A percentile compares a stretch with the other conserved stretches of the same genome.
Conservation (phyloP, 2,888 invertebrate genomes). For the Aromia moschata region DNA sequence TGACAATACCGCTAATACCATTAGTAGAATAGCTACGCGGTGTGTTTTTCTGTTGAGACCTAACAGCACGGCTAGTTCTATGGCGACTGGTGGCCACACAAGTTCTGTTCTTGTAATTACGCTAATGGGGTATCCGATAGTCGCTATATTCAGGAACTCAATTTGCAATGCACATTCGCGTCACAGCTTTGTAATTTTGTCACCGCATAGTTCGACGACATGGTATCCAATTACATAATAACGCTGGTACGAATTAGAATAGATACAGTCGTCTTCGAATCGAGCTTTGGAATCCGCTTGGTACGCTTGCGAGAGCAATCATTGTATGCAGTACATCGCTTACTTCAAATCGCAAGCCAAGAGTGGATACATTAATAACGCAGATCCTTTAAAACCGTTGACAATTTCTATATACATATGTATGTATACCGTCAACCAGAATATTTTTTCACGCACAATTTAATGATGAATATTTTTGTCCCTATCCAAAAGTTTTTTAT, state of each 20-base stretch:
- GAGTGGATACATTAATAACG: no score
- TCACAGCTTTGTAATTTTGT: slow-evolving; percentile 32
- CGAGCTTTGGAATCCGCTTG: slow-evolving; percentile 2
- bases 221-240: slow-evolving; percentile 16
- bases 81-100: slow-evolving; percentile 25
- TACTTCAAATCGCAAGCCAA: no score
- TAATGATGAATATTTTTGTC: no score
- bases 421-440: no score
- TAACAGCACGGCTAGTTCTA: slow-evolving; percentile 5
- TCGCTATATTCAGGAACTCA: slow-evolving; percentile 27
- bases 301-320: background rate
- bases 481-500: no score
- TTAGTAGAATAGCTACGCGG: background rate
- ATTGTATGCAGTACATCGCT: background rate
- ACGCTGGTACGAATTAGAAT: background rate
- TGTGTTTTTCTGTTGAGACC: background rate
- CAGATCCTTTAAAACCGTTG: no score
- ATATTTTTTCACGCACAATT: no score
- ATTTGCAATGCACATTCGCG: slow-evolving; percentile 32
- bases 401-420: no score
- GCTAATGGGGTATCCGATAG: slow-evolving; percentile 25
- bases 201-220: slow-evolving; percentile 27
- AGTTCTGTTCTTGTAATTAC: slow-evolving; percentile 20
- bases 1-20: background rate
- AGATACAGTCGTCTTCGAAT: background rate